Base-by-base conservation (phyloP, 2,113 vertebrate genomes). In the Pholis gunnellus region DNA sequence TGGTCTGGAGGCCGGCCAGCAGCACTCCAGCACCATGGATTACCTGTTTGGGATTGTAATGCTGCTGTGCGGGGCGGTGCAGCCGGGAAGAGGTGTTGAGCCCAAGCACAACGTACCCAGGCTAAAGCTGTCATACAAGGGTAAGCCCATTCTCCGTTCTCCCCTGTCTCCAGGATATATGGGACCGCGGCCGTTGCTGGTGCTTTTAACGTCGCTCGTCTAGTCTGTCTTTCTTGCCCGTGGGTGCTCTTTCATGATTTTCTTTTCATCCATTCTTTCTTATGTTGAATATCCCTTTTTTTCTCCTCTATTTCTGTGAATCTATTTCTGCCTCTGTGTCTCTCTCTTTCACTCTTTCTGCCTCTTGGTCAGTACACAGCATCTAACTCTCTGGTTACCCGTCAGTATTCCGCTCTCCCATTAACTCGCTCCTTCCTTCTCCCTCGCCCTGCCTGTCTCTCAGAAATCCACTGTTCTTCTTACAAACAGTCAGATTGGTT, bases 41-140 rank as follows among this genome's bases (percentile, higher is more conserved):
- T 97, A 97, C 94, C 93, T 97, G 91, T 85, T 95, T 92, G 93
- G 97, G 95, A 95, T 97, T 94, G 95, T 96, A 95, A 95, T 96
- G 94, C 94, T 99, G 93, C 95, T 97, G 94, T 97, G 96, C 90
- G 96, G 96, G 95, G 95, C 94, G 83, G 93, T 96, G 89, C 95
- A 97, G 93, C 93, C 94, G 5, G 95, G 95, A 74, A 95, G 93
- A 95, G 96, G 95, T 86, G 95, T 94, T 68, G 96, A 96, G 90
- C 95, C 95, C 91, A 97, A 96, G 95, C 97, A 94, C 95, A 97
- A 96, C n/a, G 97, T 97, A 89, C 98, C 98, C 20, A 96, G 98
- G 90, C 96, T 99, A 92, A 97, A 95, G 96, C 96, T 99, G 71
- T 97, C 98, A 85, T 98, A 97, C 93, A 98, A 97, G 96, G 98